Evolutionary conservation across 1,140 invertebrate genomes (phyloP), one percentile per base, ranked within the genome.

Genomic region (Dreissena rostriformis): DNA sequence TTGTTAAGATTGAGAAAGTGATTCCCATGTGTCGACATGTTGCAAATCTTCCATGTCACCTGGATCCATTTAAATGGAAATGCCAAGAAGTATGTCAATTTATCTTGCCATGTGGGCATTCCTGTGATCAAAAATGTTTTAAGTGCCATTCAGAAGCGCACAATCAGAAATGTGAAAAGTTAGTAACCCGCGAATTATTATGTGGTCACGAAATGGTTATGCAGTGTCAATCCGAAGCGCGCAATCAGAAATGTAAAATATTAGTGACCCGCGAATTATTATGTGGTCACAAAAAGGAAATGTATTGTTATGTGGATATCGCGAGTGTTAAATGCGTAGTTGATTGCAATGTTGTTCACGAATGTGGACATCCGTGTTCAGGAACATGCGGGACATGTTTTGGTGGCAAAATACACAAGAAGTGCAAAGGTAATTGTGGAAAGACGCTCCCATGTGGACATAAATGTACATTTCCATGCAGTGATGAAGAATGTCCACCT

Each of bases 371-470:
- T 77, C n/a, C 26, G 28, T 86, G 85, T 70, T 49, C 39, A 24
- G 85, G 85, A 52, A 74, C 11, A 6, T 86, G 85, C 71, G 52
- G 51, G 7, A 12, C 55, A 88, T 96, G 96, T 88, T 89, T 85
- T n/a, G 95, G 95, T 87, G 95, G 95, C 24, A 93, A 95, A 19
- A 91, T 96, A 71, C 96, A 96, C 91, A 14, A 81, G 19, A 52
- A 77, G n/a, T 93, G 92, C 82, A 26, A 19, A 1, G 29, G 86
- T 51, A 83, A 71, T 24, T 93, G 91, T 55, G 77, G 83, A 29
- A 82, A 86, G 51, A 86, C 78, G 22, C 74, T 92, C 17, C 78
- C 91, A 65, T 92, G 92, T 84, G 91, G 91, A 1, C 92, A 93
- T 73, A 75, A 84, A 51, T 93, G 91, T 77, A 85, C 82, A 63